Evolutionary conservation across 64 coral and sea anemone genomes (phyloP).

Genomic region (Hydrozoanthus tunicans): DNA sequence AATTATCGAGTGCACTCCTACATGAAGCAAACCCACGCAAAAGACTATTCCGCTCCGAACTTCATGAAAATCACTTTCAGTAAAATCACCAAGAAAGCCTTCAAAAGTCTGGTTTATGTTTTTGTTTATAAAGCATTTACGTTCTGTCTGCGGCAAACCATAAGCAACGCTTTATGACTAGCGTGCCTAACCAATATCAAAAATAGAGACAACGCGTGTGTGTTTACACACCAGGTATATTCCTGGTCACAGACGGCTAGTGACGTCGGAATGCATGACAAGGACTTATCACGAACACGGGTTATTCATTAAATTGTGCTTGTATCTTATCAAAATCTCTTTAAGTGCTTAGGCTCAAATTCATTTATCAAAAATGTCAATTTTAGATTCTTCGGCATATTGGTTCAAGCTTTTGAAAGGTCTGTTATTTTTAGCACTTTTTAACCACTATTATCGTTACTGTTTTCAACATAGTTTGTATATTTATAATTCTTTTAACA

Average conservation of each 20-base stretch:
- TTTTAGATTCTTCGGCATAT: not conserved
- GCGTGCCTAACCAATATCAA: not conserved
- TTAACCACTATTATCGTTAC: not conserved
- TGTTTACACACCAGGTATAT: too few relatives aligned
- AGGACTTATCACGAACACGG: not conserved
- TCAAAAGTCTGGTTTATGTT: not conserved
- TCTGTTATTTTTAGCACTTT: not conserved
- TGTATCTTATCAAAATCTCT: slow-evolving; percentile 1
- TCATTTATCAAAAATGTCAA: not conserved
- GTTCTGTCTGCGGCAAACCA: too few relatives aligned
- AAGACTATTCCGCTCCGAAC: too few relatives aligned
- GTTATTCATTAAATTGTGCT: not conserved
- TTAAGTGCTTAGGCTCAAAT: not conserved
- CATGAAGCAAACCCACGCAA: not conserved
- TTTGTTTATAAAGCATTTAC: not conserved
- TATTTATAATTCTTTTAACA: not conserved
- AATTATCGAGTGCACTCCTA: not conserved
- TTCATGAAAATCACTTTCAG: too few relatives aligned
- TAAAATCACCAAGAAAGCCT: too few relatives aligned
- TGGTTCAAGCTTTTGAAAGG: not conserved
- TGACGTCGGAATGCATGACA: too few relatives aligned
- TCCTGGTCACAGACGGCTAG: too few relatives aligned
- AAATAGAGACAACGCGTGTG: not conserved
- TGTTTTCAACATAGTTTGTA: not conserved
- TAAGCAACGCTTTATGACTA: too few relatives aligned